phyloP scores from a whole-genome alignment of 2,888 invertebrate species.

The Eugnorisma glareosa region DNA sequence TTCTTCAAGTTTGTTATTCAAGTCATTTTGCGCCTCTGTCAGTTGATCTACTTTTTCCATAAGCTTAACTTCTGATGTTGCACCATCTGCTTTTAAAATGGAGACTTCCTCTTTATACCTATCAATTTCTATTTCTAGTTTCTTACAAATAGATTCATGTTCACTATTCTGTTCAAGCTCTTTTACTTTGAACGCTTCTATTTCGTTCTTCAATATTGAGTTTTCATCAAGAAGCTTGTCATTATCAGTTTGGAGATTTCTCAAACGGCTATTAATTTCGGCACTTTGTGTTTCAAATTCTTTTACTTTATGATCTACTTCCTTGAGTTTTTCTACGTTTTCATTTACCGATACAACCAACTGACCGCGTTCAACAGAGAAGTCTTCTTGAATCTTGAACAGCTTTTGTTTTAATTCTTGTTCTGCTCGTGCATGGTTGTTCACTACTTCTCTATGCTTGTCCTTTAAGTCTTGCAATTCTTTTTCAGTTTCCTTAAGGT shows the following conservation, averaged over 20 bases:
- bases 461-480: slow-evolving; percentile 89
- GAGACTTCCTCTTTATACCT: slow-evolving; percentile 86
- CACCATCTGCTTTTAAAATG: slow-evolving; percentile 85
- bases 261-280: slow-evolving; percentile 77
- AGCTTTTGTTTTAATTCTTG: slow-evolving; percentile 88
- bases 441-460: slow-evolving; percentile 83
- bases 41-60: slow-evolving; percentile 89
- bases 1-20: slow-evolving; percentile 87
- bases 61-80: slow-evolving; percentile 85
- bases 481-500: slow-evolving; percentile 90
- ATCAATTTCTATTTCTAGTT: slow-evolving; percentile 85
- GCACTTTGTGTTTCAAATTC: slow-evolving; percentile 77
- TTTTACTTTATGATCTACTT: slow-evolving; percentile 81
- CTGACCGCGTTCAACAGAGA: slow-evolving; percentile 81
- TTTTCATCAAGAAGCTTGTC: slow-evolving; percentile 86
- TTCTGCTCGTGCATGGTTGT: slow-evolving; percentile 85
- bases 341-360: slow-evolving; percentile 81
- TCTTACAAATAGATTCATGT: slow-evolving; percentile 81
- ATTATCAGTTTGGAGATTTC: slow-evolving; percentile 78
- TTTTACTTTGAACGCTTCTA: slow-evolving; percentile 81
- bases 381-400: slow-evolving; percentile 86
- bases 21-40: slow-evolving; percentile 87
- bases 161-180: slow-evolving; percentile 83
- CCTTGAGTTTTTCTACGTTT: slow-evolving; percentile 81
- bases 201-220: slow-evolving; percentile 83